A percentile compares a stretch with the other conserved stretches of the same genome.
Conservation (phyloP, 1,140 invertebrate genomes). For the Apolygus lucorum region DNA sequence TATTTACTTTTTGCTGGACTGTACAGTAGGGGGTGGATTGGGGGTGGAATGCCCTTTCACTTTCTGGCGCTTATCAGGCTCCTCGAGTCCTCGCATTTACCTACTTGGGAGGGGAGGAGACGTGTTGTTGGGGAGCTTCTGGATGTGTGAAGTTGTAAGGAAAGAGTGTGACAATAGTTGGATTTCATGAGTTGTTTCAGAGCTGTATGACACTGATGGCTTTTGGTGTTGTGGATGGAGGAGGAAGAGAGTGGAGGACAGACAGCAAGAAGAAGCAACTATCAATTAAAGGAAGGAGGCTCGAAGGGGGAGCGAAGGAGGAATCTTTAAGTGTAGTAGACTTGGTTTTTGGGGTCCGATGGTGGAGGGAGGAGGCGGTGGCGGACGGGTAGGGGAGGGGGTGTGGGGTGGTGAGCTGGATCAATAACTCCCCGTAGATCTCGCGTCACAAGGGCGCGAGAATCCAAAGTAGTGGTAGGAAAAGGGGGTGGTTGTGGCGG, state of each 20-base stretch:
- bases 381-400: slow-evolving; percentile 20
- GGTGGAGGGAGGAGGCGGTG: slow-evolving; percentile 3
- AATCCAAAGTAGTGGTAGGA: slow-evolving; percentile 28
- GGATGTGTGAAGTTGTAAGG: too few species aligned
- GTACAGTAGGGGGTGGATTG: too few species aligned
- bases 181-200: too few species aligned
- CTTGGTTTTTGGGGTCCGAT: slow-evolving; percentile 22
- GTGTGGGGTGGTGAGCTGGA: slow-evolving; percentile 23
- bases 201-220: too few species aligned
- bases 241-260: not conserved
- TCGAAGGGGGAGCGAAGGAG: slow-evolving; percentile 8
- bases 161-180: too few species aligned
- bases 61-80: too few species aligned
- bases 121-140: too few species aligned
- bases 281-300: slow-evolving; percentile 17
- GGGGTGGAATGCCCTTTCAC: too few species aligned
- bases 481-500: not conserved
- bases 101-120: too few species aligned
- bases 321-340: slow-evolving; percentile 23
- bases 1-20: too few species aligned
- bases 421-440: slow-evolving; percentile 29
- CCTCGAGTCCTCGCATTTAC: too few species aligned
- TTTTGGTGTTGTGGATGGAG: not conserved
- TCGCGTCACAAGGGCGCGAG: slow-evolving; percentile 28
- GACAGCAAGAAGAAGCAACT: not conserved